Conservation (phyloP, 2,113 vertebrate genomes). For the Ammodramus savannarum region DNA sequence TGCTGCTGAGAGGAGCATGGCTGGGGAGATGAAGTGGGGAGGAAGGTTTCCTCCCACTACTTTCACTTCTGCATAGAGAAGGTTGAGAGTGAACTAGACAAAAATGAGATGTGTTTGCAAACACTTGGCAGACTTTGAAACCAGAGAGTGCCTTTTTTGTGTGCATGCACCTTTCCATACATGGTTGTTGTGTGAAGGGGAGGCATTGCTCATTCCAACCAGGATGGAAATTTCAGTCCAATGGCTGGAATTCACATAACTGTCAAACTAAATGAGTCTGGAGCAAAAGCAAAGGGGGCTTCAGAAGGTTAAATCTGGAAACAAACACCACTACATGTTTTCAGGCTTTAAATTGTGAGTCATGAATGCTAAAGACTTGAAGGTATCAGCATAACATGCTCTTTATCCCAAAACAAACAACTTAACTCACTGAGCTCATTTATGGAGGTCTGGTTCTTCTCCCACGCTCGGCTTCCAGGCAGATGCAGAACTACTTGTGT, state of each 20-base stretch:
- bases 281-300: neutral
- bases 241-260: neutral
- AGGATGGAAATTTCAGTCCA: neutral
- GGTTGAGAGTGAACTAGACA: neutral
- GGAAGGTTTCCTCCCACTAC: neutral
- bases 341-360: slow-evolving; percentile 19
- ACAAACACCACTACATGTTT: neutral
- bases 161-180: neutral
- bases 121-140: neutral
- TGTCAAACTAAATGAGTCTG: neutral
- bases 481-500: neutral
- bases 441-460: neutral
- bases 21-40: neutral
- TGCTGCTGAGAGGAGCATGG: neutral
- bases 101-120: neutral
- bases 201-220: neutral
- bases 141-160: neutral
- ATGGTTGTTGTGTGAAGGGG: neutral
- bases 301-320: slow-evolving; percentile 10
- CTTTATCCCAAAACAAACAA: slow-evolving; percentile 41
- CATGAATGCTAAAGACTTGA: slow-evolving; percentile 31
- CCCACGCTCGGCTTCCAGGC: neutral
- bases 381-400: neutral
- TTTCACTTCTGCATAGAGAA: neutral
- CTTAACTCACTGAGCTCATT: neutral